These are phyloP conservation scores for Drosophila mayri DNA, from an alignment of 1,140 invertebrate species.

Conservation along the genomic window DNA sequence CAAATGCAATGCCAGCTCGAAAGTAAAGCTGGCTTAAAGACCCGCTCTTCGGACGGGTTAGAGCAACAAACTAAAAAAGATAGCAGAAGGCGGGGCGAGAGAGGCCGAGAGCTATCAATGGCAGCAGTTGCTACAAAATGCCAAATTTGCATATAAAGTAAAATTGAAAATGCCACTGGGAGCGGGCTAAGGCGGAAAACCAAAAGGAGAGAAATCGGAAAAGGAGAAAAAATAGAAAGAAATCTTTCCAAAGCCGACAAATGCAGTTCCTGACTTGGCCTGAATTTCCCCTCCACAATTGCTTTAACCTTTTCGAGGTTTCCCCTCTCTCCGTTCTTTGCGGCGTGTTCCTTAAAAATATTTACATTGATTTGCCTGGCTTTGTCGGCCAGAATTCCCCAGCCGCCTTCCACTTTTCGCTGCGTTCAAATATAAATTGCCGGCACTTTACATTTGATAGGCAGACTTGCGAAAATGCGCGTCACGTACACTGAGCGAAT, in stretches of 20 bases:
- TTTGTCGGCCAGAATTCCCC: conserved; percentile 27
- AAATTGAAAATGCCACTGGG: conserved; percentile 80
- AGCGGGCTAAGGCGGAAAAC: conserved; percentile 33
- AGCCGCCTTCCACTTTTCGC: conserved; percentile 16
- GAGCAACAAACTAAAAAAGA: conserved; percentile 31
- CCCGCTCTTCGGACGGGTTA: conserved; percentile 16
- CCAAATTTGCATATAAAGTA: conserved; percentile 83
- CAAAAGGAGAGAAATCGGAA: conserved; percentile 21
- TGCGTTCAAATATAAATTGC: conserved; percentile 77
- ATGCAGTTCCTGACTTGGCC: conserved; percentile 64
- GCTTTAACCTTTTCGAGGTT: conserved; percentile 56
- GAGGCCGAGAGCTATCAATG: conserved; percentile 66
- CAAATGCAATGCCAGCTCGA: conserved; percentile 62
- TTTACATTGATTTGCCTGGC: conserved; percentile 76
- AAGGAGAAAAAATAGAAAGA: conserved; percentile 24
- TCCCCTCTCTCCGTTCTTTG: neutral
- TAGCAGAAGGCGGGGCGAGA: neutral
- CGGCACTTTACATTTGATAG: conserved; percentile 79
- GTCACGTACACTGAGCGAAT: conserved; percentile 63
- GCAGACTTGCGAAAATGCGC: conserved; percentile 71
- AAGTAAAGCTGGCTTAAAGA: conserved; percentile 76
- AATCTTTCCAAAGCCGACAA: conserved; percentile 53
- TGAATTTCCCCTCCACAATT: conserved; percentile 43
- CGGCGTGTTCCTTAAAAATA: conserved; percentile 58
- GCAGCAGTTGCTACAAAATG: conserved; percentile 76